Conservation (phyloP, 2,113 vertebrate genomes). For the Polypterus bichir region DNA sequence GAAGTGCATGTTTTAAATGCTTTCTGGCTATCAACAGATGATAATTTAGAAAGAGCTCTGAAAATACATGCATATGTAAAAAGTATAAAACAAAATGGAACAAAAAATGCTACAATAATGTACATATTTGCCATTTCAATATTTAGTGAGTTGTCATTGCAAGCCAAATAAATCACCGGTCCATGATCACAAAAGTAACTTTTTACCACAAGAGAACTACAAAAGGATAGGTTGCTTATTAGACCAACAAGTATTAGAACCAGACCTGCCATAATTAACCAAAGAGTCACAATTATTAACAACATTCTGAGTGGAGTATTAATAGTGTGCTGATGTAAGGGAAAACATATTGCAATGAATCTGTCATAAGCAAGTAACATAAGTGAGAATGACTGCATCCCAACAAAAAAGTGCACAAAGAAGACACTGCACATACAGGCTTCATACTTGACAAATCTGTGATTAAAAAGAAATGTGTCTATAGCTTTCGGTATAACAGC, state of each 20-base stretch:
- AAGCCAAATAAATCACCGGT: conserved; percentile 40
- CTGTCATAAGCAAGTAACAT: conserved; percentile 42
- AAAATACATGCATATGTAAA: conserved; percentile 5
- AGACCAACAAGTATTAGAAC: fast-evolving
- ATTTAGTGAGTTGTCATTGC: conserved; percentile 20
- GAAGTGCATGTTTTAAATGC: conserved; percentile 11
- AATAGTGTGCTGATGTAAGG: conserved; percentile 33
- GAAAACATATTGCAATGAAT: conserved; percentile 43
- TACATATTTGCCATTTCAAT: not conserved
- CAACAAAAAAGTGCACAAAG: conserved; percentile 23
- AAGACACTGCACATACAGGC: conserved; percentile 37
- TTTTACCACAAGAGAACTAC: conserved; percentile 32
- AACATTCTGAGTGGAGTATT: conserved; percentile 35
- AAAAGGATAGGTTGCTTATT: conserved; percentile 38
- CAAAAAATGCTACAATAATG: not conserved
- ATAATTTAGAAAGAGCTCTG: not conserved
- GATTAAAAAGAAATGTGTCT: conserved; percentile 28
- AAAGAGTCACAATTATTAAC: conserved; percentile 24
- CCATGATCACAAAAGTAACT: conserved; percentile 51
- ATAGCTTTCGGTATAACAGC: conserved; percentile 40
- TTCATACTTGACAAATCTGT: conserved; percentile 37
- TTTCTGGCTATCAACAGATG: conserved; percentile 2
- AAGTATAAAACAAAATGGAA: conserved; percentile 1
- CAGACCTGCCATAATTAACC: conserved; percentile 3
- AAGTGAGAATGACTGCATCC: conserved; percentile 33